Base-by-base conservation (phyloP, 2,888 invertebrate genomes). In the Eremobia ochroleuca region DNA sequence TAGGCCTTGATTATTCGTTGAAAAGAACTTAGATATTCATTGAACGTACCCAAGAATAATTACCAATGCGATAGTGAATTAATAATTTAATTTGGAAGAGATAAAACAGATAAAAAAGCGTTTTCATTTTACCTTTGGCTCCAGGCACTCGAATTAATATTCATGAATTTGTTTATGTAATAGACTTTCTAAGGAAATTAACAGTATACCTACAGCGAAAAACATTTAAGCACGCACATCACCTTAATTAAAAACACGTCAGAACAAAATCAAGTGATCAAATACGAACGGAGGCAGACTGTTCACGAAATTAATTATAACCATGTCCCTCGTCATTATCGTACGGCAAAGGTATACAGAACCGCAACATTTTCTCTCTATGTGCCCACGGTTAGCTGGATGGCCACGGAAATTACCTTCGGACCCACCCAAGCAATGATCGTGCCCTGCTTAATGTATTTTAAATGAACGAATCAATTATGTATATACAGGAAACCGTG, bases 381-480 rank as follows among this genome's bases (percentile, higher is more conserved):
- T 34, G 67, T 52, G 52, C 34, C 25, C 28, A 70, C 72, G 82
- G 79, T 85, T 86, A 83, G 55, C 81, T 79, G 81, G 87, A 76
- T 78, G 67, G 79, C 85, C 90, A 76, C 89, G 89, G 89, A 92
- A 91, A 94, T 94, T 92, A 92, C 93, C 92, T 93, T 91, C 91
- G 87, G 92, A 90, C 89, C 86, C 86, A 83, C 79, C 74, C 88
- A 85, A 88, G 89, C 89, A 85, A 89, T 90, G 90, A 92, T 94
- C 92, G 91, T 91, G 90, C 89, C 88, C 90, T 79, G 90, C 90
- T 92, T 94, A 94, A 94, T 95, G 94, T 94, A 94, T 94, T 94
- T 95, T 95, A 93, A 94, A 95, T 93, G 92, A 93, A 93, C 88
- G 88, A 91, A 93, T 94, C 92, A 93, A 94, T 94, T 94, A 94